Conservation (phyloP, 2,888 invertebrate genomes). For the Catocala fraxini region DNA sequence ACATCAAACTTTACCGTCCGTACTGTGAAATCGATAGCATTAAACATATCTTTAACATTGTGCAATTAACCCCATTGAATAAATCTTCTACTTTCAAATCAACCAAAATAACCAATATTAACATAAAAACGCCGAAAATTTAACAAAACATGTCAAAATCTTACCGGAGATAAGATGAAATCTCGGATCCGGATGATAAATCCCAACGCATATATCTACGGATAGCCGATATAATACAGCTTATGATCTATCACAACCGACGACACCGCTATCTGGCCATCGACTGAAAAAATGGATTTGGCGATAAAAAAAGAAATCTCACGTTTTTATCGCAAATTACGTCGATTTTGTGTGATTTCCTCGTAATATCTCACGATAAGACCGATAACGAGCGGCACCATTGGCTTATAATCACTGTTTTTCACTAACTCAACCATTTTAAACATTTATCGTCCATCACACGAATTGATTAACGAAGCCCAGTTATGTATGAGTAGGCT, state of each 20-base stretch:
- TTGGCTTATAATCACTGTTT: constrained; percentile 55
- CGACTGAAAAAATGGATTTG: constrained; percentile 82
- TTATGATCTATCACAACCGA: constrained; percentile 71
- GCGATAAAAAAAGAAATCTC: constrained; percentile 79
- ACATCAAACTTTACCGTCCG: constrained; percentile 18
- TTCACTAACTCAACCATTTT: constrained; percentile 53
- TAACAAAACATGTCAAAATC: constrained; percentile 28
- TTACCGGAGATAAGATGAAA: constrained; percentile 53
- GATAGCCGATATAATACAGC: constrained; percentile 29
- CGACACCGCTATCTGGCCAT: constrained; percentile 76
- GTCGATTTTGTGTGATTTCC: constrained; percentile 75
- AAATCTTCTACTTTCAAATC: constrained; percentile 4
- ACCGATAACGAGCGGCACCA: constrained; percentile 62
- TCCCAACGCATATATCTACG: constrained; percentile 27
- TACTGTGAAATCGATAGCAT: constrained; percentile 4
- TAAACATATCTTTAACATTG: neutral
- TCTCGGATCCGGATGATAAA: constrained; percentile 40
- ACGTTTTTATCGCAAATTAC: constrained; percentile 82
- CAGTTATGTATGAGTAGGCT: constrained; percentile 14
- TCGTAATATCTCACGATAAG: constrained; percentile 72
- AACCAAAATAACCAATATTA: constrained; percentile 2
- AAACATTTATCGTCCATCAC: constrained; percentile 43
- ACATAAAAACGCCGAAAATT: constrained; percentile 23
- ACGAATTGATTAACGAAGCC: constrained; percentile 34
- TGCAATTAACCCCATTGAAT: constrained; percentile 5